Evolutionary conservation across 2,113 vertebrate species (phyloP).

Genomic region (Ammodytes marinus): DNA sequence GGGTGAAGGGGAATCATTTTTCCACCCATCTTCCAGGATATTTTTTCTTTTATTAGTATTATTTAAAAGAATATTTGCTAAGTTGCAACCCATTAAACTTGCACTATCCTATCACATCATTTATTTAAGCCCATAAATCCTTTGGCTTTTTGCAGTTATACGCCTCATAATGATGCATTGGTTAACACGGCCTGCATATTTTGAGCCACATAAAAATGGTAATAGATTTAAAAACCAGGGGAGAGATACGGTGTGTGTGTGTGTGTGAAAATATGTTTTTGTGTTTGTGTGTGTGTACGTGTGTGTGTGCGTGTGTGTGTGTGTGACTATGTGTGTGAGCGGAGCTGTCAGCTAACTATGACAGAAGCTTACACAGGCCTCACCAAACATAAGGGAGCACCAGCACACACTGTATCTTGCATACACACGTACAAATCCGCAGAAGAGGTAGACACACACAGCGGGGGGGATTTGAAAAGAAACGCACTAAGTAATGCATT

Average conservation of each 20-base stretch:
- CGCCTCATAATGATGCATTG: constrained; percentile 79
- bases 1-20: constrained; percentile 32
- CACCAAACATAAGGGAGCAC: constrained; percentile 55
- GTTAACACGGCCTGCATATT: constrained; percentile 77
- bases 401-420: constrained; percentile 53
- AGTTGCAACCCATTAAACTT: constrained; percentile 75
- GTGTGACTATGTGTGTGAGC: constrained; percentile 22
- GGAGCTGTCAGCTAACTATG: constrained; percentile 66
- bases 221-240: constrained; percentile 71
- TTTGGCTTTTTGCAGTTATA: constrained; percentile 73
- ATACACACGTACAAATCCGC: constrained; percentile 52
- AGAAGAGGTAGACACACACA: constrained; percentile 53
- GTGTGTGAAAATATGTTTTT: not conserved
- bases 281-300: not conserved
- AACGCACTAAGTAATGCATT: constrained; percentile 66
- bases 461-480: constrained; percentile 44
- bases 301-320: constrained; percentile 7
- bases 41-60: constrained; percentile 68
- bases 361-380: constrained; percentile 68
- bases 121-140: constrained; percentile 78
- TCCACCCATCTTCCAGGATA: constrained; percentile 38
- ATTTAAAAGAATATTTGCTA: constrained; percentile 77
- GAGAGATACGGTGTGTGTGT: constrained; percentile 41
- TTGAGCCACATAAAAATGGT: constrained; percentile 78
- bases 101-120: constrained; percentile 73